Conservation (phyloP, 1,140 invertebrate species). For the Proctacanthus coquilletti region DNA sequence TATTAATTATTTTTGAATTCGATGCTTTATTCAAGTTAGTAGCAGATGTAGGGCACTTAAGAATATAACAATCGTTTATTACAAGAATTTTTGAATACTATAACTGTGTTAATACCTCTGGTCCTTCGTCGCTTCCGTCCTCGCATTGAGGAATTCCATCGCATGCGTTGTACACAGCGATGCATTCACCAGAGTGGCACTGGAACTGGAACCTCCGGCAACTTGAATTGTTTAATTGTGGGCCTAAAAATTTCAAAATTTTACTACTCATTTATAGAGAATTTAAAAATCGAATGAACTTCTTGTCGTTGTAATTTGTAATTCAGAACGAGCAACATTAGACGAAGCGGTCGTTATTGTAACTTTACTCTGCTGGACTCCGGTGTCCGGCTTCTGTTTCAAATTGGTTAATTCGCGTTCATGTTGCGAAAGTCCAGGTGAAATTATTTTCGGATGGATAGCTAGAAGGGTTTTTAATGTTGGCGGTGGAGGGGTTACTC, state of each 20-base stretch:
- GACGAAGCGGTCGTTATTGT: neutral
- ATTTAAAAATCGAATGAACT: no score
- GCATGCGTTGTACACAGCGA: constrained; percentile 87
- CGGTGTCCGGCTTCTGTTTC: constrained; percentile 21
- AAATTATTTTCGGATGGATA: constrained; percentile 14
- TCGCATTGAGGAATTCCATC: constrained; percentile 87
- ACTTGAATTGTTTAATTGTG: constrained; percentile 24
- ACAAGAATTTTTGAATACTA: no score
- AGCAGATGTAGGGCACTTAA: no score
- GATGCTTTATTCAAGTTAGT: no score
- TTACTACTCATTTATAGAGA: no score
- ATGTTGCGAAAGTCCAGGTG: constrained; percentile 53
- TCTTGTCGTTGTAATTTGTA: no score
- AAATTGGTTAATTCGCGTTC: constrained; percentile 59
- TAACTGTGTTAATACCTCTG: constrained; percentile 49
- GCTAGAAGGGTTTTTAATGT: constrained; percentile 13
- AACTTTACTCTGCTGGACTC: neutral
- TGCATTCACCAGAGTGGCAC: constrained; percentile 78
- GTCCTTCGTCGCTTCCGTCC: constrained; percentile 79
- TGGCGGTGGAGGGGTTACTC: constrained; percentile 8
- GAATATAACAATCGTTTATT: constrained; percentile 1
- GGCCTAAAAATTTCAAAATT: no score
- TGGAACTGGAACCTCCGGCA: constrained; percentile 77
- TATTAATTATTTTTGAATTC: no score
- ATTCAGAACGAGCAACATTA: neutral